These are phyloP conservation scores for Sylvia borin DNA, from an alignment of 2,797 vertebrate genomes.

Conservation along the genomic window DNA sequence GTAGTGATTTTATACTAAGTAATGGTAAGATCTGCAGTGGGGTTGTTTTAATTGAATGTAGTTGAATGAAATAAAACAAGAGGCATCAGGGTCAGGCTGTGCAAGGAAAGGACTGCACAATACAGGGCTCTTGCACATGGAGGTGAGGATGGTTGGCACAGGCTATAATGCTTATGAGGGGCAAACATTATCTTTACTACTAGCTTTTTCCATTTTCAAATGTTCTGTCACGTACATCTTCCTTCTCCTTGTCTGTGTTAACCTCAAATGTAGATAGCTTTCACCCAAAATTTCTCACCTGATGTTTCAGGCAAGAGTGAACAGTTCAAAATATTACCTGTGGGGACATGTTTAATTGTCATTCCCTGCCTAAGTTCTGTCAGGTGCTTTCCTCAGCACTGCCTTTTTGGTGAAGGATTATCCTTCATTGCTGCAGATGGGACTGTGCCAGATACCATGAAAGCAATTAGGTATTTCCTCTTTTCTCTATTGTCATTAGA, in stretches of 20 bases:
- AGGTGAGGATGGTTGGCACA: not conserved
- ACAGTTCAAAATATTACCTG: fast-evolving
- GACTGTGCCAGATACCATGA: not conserved
- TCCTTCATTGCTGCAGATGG: not conserved
- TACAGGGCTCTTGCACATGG: not conserved
- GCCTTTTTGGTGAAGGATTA: not conserved
- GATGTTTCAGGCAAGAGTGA: not conserved
- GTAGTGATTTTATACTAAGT: not conserved
- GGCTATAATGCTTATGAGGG: not conserved
- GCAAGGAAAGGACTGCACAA: not conserved
- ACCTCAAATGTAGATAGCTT: not conserved
- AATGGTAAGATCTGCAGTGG: not conserved
- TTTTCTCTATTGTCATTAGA: not conserved
- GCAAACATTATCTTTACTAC: not conserved
- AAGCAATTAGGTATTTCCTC: not conserved
- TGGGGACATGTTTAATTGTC: not conserved
- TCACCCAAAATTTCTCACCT: not conserved
- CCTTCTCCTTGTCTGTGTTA: not conserved
- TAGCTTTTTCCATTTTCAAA: not conserved
- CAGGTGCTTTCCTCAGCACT: not conserved
- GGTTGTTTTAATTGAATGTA: not conserved
- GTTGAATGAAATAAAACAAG: not conserved
- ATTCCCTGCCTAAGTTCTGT: not conserved
- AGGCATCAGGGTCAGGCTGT: not conserved
- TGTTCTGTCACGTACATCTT: not conserved